Evolutionary conservation across 2,888 invertebrate genomes (phyloP), one percentile per base, ranked within the genome.

Genomic region (Andrena fulva): DNA sequence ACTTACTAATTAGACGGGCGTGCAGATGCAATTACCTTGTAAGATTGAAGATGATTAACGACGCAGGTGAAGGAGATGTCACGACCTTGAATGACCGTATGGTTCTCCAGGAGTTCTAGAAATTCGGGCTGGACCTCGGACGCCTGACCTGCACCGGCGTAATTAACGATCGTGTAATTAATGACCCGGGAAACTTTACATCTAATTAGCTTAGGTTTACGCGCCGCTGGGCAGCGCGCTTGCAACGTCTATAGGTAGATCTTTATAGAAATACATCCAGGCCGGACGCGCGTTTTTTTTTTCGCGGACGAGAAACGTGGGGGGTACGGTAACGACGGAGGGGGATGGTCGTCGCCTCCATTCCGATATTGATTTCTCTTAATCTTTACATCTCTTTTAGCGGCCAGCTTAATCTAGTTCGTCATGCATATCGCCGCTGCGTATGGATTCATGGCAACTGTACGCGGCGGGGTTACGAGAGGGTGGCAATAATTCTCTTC

Each of bases 41-140:
- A 98, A 92, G 96, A 95, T 87, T 97, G 97, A 89, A 98, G 96
- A 94, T 98, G 97, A 94, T 98, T 98, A 92, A 98, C 98, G 90
- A 98, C 97, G 93, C 98, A 98, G 69, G 98, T 98, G 94, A 98
- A 98, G 93, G 96, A 96, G 77, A 98, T 96, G 94, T 98, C 98
- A 72, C 98, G 95, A 76, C 98, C 98, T 94, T 97, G 97, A 73
- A 97, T 96, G 80, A 98, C 97, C 59, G 98, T 98, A 93, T 97
- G 96, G 94, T 98, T 98, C 92, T 97, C 97, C 92, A 98, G 94
- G 75, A 97, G 97, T 88, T 97, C 97, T 90, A 98, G 95, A 94
- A 98, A 98, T 94, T 97, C 97, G 4, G 98, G 98, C 89, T 96
- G 96, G 82, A 94, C 92, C 91, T 96, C 96, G 74, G 95, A 95